phyloP scores from a whole-genome alignment of 2,113 vertebrate species.

The Chionomys nivalis region DNA sequence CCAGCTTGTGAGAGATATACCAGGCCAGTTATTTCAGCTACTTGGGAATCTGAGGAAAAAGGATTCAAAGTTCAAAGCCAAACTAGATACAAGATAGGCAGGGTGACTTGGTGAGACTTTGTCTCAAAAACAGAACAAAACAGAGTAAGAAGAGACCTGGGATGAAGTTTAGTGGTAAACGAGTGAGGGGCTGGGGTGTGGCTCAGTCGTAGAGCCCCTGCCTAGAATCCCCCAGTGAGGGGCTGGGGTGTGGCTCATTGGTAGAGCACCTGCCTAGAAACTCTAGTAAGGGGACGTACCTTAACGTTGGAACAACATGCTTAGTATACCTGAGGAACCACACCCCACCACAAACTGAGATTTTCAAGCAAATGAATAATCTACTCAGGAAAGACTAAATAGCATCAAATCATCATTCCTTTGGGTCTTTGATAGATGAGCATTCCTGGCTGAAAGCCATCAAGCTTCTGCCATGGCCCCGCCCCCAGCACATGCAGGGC shows the following conservation, averaged over 20 bases:
- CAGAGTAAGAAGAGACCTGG: not conserved
- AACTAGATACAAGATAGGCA: not conserved
- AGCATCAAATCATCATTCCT: fast-evolving
- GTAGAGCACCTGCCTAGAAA: not conserved
- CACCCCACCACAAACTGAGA: not conserved
- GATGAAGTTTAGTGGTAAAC: not conserved
- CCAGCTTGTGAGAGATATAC: fast-evolving
- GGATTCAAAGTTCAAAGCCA: not conserved
- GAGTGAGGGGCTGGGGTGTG: not conserved
- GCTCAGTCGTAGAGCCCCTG: not conserved
- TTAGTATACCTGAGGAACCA: not conserved
- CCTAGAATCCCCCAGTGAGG: not conserved
- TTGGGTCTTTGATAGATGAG: too few relatives aligned
- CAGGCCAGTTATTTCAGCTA: not conserved
- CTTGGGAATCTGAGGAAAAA: not conserved
- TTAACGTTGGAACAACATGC: not conserved
- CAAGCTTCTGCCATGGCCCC: not conserved
- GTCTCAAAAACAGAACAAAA: not conserved
- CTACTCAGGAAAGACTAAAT: not conserved
- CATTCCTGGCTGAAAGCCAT: not conserved
- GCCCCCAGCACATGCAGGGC: fast-evolving
- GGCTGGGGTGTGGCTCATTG: not conserved
- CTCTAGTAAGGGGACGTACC: not conserved
- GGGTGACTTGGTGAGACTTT: not conserved
- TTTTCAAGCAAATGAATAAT: not conserved